Evolutionary conservation across 2,113 vertebrate genomes (phyloP), one percentile per base, ranked within the genome.

Genomic region (Emydura subglobosa): DNA sequence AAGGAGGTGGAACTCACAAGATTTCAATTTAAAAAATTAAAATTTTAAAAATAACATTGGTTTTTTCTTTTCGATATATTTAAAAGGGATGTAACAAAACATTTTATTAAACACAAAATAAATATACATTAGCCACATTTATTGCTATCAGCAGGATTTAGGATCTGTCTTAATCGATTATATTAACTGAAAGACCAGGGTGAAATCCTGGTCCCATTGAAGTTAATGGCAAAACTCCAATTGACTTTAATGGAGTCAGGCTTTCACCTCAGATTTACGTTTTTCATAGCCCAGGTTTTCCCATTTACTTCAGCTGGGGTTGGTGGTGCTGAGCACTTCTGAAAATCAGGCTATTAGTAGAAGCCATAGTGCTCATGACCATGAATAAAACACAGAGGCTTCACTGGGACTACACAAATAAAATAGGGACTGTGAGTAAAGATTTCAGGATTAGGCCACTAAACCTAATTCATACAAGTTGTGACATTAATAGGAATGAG

Each of bases 251-350:
- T 31, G 51, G 74, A 27, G 49, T 0, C 78, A 54, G 74, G 44
- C 59, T 85, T 85, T 59, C 11, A 65, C 7, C 47, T 53, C 24
- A 25, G 1, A 78, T 29, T 44, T 47, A 47, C 13, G 14, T 78
- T 25, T 78, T 78, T 47, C 22, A 78, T 10, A 78, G 5, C 12
- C 7, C 42, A 47, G 12, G 24, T 27, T 27, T 47, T 78, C 39
- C 42, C 74, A 78, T 25, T 27, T 27, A 78, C 74, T 27, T n/a
- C 68, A 13, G n/a, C 65, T 72, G 34, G n/a, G 65, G 34, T n/a
- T 0, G 49, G 2, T 4, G 47, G 5, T 2, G 7, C 17, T 51
- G 50, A 39, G 4, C 6, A 0, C 2, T 10, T 1, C 25, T 1
- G 31, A 7, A 42, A 5, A 42, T 78, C 0, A 53, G 7, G 25